Conservation (phyloP, 2,888 invertebrate genomes). For the Tipula vernalis region DNA sequence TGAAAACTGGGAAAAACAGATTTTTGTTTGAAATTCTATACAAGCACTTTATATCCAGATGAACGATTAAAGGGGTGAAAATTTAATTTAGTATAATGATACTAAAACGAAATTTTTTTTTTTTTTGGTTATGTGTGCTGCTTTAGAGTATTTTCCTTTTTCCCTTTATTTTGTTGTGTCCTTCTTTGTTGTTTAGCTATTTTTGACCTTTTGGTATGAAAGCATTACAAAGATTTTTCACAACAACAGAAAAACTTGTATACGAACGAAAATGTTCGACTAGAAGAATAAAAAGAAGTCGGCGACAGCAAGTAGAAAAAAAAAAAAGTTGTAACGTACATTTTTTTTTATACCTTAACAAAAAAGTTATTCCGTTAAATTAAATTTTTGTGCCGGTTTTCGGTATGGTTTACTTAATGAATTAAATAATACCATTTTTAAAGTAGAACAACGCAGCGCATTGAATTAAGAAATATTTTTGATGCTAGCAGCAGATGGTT, state of each 20-base stretch:
- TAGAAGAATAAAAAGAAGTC: not conserved
- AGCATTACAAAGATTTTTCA: not conserved
- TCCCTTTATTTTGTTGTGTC: not conserved
- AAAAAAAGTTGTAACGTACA: not conserved
- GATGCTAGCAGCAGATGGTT: not conserved
- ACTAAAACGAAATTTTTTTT: not conserved
- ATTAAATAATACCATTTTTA: not conserved
- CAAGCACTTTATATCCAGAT: not conserved
- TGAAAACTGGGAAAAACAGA: not conserved
- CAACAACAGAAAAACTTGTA: not conserved
- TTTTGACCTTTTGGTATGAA: not conserved
- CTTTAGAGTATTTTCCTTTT: not conserved
- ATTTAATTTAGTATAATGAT: not conserved
- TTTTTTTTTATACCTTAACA: not conserved
- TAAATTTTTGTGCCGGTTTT: not conserved
- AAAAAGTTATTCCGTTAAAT: not conserved
- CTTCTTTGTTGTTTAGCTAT: not conserved
- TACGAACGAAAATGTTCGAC: not conserved
- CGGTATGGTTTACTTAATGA: not conserved
- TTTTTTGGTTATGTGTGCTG: not conserved
- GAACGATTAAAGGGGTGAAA: slow-evolving; percentile 4
- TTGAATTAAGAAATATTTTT: not conserved
- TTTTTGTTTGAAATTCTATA: slow-evolving; percentile 1
- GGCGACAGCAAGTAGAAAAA: not conserved
- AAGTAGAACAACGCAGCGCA: not conserved